These are phyloP conservation scores for Strigamia crassipes DNA, from an alignment of 2,888 invertebrate species.

Conservation along the genomic window DNA sequence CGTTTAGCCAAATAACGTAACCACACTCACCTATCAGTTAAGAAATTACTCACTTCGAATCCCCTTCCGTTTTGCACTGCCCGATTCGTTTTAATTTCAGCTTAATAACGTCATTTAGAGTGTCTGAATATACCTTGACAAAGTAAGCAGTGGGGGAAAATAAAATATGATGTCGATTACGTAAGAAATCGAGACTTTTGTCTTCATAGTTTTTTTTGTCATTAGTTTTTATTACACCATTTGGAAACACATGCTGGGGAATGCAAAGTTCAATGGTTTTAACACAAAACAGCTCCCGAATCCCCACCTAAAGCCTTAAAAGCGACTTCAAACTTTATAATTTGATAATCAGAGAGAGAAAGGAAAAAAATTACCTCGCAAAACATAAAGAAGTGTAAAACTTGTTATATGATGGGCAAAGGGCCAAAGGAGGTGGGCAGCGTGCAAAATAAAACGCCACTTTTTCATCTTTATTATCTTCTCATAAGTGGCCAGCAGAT, in stretches of 20 bases:
- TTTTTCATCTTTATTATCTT: slow-evolving; percentile 21
- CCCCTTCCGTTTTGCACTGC: neutral
- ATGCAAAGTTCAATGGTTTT: too few species aligned
- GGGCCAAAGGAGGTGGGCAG: slow-evolving; percentile 21
- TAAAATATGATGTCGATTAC: too few species aligned
- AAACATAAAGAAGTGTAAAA: slow-evolving; percentile 21
- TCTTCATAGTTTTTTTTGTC: too few species aligned
- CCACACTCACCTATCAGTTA: slow-evolving; percentile 17
- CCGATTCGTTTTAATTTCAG: too few species aligned
- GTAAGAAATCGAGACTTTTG: too few species aligned
- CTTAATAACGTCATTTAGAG: too few species aligned
- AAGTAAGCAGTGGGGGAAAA: too few species aligned
- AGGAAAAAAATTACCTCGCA: neutral
- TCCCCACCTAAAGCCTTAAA: neutral
- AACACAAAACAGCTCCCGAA: too few species aligned
- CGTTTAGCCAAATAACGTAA: slow-evolving; percentile 18
- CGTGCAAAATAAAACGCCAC: slow-evolving; percentile 21
- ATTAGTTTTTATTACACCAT: too few species aligned
- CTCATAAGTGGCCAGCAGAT: slow-evolving; percentile 21
- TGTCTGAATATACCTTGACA: too few species aligned
- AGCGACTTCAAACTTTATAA: neutral
- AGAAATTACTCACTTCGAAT: neutral
- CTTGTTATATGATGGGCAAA: slow-evolving; percentile 6
- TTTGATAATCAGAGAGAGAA: neutral
- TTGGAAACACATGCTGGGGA: too few species aligned